phyloP scores from a whole-genome alignment of 1,140 invertebrate species.

The Maconellicoccus hirsutus region DNA sequence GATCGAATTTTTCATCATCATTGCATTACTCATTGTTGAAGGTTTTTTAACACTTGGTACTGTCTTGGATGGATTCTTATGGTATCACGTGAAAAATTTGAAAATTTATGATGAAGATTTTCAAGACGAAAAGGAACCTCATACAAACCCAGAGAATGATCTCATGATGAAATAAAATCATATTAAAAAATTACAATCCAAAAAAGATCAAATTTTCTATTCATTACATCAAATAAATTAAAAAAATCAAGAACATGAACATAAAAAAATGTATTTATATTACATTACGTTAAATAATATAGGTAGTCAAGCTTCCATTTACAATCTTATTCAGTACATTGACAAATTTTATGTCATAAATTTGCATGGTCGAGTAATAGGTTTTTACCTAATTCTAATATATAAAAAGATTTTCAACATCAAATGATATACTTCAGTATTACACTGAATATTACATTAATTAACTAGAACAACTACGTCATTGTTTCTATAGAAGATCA shows the following conservation, averaged over 20 bases:
- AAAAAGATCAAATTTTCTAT: too few species aligned
- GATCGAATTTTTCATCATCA: not conserved
- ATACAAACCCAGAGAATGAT: not conserved
- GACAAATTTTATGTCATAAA: not conserved
- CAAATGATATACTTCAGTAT: too few species aligned
- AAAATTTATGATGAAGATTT: slow-evolving; percentile 54
- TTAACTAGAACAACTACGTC: too few species aligned
- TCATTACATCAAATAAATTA: too few species aligned
- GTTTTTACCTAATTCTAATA: not conserved
- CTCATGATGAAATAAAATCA: not conserved
- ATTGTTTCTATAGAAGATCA: too few species aligned
- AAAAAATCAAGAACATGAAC: not conserved
- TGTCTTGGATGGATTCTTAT: slow-evolving; percentile 50
- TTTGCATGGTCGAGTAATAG: not conserved
- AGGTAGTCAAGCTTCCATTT: slow-evolving; percentile 2
- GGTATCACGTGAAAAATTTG: slow-evolving; percentile 54
- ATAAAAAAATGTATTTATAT: not conserved
- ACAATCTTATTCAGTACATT: not conserved
- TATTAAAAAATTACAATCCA: not conserved
- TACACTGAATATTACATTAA: too few species aligned
- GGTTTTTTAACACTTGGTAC: slow-evolving; percentile 49
- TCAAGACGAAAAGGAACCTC: not conserved
- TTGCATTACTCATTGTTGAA: slow-evolving; percentile 28
- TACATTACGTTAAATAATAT: slow-evolving; percentile 1
- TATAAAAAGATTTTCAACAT: not conserved